A percentile compares a stretch with the other conserved stretches of the same genome.
Evolutionary conservation across 2,797 vertebrate species (phyloP).

Genomic region (Microtus californicus): DNA sequence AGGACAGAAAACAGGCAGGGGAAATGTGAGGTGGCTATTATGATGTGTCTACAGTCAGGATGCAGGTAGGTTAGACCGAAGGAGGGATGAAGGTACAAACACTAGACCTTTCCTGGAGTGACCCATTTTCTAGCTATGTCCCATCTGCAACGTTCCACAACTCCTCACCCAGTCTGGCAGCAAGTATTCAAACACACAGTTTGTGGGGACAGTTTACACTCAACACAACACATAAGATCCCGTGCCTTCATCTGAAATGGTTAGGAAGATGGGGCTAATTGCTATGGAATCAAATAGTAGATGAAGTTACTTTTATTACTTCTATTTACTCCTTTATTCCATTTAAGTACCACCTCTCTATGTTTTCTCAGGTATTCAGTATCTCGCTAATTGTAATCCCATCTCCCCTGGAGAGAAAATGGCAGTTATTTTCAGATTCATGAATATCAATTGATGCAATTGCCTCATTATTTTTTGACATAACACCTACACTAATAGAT

Average conservation of each 20-base stretch:
- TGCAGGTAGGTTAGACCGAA: neutral
- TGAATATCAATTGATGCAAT: constrained; percentile 67
- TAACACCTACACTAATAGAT: constrained; percentile 48
- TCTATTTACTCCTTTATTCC: neutral
- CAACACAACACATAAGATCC: neutral
- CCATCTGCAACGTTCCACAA: neutral
- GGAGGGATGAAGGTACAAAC: neutral
- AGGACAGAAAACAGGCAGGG: too few relatives aligned
- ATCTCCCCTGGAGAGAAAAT: constrained; percentile 66
- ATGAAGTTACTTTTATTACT: neutral
- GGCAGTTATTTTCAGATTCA: constrained; percentile 64
- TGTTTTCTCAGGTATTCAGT: constrained; percentile 65
- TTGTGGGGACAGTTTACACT: neutral
- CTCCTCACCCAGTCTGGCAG: neutral
- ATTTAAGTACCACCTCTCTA: neutral
- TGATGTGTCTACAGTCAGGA: too few relatives aligned
- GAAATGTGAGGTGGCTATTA: neutral
- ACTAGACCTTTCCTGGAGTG: neutral
- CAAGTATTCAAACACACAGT: neutral
- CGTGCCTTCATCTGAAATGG: neutral
- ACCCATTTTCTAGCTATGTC: neutral
- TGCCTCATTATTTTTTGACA: constrained; percentile 70
- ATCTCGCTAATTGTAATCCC: constrained; percentile 64
- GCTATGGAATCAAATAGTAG: neutral
- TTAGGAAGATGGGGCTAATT: neutral